Percentiles rank a stretch among this genome's conserved stretches.
These are phyloP conservation scores for Drosophila tristis DNA, from an alignment of 1,140 invertebrate genomes.

Conservation along the genomic window DNA sequence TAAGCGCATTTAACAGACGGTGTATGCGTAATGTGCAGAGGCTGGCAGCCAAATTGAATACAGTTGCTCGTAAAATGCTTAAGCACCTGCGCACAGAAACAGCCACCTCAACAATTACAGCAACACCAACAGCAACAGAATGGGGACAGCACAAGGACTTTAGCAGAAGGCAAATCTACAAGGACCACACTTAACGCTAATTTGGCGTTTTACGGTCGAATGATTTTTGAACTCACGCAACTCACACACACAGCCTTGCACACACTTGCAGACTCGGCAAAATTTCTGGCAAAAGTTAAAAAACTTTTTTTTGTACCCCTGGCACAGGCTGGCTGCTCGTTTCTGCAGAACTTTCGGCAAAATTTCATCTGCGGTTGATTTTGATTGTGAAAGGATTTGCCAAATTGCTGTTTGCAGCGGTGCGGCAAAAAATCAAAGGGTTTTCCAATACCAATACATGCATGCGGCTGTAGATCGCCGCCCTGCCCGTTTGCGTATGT, in stretches of 20 bases:
- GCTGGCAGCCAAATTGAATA: constrained; percentile 70
- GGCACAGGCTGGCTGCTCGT: constrained; percentile 21
- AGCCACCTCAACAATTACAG: constrained; percentile 37
- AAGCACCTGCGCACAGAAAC: constrained; percentile 73
- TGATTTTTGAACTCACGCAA: constrained; percentile 60
- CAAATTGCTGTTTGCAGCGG: constrained; percentile 81
- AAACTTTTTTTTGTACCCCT: constrained; percentile 43
- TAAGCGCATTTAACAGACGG: constrained; percentile 79
- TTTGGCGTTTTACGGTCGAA: constrained; percentile 75
- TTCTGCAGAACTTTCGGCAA: constrained; percentile 67
- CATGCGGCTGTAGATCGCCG: constrained; percentile 39
- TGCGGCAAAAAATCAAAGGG: constrained; percentile 82
- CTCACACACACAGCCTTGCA: constrained; percentile 18
- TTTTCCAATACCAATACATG: constrained; percentile 78
- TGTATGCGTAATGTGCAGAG: constrained; percentile 68
- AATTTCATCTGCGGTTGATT: constrained; percentile 83
- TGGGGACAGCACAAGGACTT: constrained; percentile 38
- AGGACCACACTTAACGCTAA: constrained; percentile 71
- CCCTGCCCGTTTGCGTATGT: constrained; percentile 24
- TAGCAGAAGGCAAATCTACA: background rate
- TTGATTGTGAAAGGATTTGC: constrained; percentile 84
- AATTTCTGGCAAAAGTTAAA: constrained; percentile 36
- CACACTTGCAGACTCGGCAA: constrained; percentile 11
- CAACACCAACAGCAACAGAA: constrained; percentile 11
- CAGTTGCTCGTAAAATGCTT: constrained; percentile 79